Percentiles rank a stretch among this genome's conserved stretches.
phyloP scores from a whole-genome alignment of 1,140 invertebrate species.

The Drosophila arizonae region DNA sequence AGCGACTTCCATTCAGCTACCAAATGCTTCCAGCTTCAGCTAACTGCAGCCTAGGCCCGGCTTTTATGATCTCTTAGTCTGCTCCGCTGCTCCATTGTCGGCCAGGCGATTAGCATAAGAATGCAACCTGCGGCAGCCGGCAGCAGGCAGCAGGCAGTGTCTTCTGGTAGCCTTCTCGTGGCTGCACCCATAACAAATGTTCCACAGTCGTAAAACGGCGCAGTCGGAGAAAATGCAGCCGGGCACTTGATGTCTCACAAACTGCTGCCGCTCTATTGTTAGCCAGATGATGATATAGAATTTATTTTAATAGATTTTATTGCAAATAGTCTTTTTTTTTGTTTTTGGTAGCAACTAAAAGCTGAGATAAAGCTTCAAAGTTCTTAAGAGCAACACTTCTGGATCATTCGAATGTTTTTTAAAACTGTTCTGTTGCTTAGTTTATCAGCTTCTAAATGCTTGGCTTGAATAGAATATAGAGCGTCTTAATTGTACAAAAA shows the following conservation, averaged over 20 bases:
- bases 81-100: slow-evolving; percentile 23
- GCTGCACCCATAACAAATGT: slow-evolving; percentile 40
- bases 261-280: slow-evolving; percentile 50
- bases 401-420: neutral
- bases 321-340: slow-evolving; percentile 69
- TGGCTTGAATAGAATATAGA: too few relatives aligned
- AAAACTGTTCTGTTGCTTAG: neutral
- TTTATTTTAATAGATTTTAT: slow-evolving; percentile 63
- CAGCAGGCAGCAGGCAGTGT: slow-evolving; percentile 29
- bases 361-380: slow-evolving; percentile 27
- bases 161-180: slow-evolving; percentile 33
- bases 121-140: slow-evolving; percentile 58
- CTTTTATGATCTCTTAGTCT: slow-evolving; percentile 30
- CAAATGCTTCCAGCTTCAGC: slow-evolving; percentile 20
- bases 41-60: neutral
- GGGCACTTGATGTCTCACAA: slow-evolving; percentile 39
- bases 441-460: too few relatives aligned
- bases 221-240: slow-evolving; percentile 31
- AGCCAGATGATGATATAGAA: slow-evolving; percentile 17
- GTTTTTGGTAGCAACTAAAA: slow-evolving; percentile 50
- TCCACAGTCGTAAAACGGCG: slow-evolving; percentile 25
- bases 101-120: slow-evolving; percentile 68
- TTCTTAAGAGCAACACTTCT: slow-evolving; percentile 7
- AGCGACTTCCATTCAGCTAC: slow-evolving; percentile 46
- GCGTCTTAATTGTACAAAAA: too few relatives aligned